Percentiles rank a stretch among this genome's conserved stretches.
phyloP scores from a whole-genome alignment of 2,888 invertebrate species.

The Apomyelois bistriatella region DNA sequence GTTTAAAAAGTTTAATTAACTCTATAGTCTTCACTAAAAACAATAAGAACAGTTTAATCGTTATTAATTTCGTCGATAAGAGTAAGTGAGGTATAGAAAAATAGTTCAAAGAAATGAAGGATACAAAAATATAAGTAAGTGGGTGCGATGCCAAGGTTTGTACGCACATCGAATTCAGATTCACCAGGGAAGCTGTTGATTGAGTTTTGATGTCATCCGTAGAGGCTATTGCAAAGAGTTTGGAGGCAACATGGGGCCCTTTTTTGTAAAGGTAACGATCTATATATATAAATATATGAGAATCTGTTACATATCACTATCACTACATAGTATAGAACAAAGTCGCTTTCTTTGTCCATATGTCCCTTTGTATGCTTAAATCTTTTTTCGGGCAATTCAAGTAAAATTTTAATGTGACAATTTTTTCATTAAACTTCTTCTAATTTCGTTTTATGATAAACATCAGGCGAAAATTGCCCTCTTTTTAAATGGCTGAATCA shows the following conservation, averaged over 20 bases:
- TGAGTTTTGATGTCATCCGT: constrained; percentile 42
- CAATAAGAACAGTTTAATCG: no score
- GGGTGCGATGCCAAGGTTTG: background rate
- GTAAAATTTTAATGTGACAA: constrained; percentile 36
- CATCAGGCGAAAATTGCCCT: background rate
- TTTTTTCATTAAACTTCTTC: constrained; percentile 26
- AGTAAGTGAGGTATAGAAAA: no score
- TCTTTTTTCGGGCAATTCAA: constrained; percentile 42
- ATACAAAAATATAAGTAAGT: background rate
- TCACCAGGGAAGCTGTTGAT: constrained; percentile 34
- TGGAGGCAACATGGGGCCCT: background rate
- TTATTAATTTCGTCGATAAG: no score
- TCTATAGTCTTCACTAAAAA: no score
- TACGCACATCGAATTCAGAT: constrained; percentile 48
- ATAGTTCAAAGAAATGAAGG: no score
- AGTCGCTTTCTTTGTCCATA: no score
- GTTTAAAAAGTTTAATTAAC: no score
- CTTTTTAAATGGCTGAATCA: background rate
- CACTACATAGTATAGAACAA: no score
- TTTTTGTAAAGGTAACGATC: background rate
- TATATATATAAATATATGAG: background rate
- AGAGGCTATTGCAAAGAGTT: constrained; percentile 1
- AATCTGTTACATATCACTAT: no score
- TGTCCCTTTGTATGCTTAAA: no score
- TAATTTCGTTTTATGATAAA: constrained; percentile 18